Conservation (phyloP, 2,113 vertebrate genomes). For the Paraplagusia blochii region DNA sequence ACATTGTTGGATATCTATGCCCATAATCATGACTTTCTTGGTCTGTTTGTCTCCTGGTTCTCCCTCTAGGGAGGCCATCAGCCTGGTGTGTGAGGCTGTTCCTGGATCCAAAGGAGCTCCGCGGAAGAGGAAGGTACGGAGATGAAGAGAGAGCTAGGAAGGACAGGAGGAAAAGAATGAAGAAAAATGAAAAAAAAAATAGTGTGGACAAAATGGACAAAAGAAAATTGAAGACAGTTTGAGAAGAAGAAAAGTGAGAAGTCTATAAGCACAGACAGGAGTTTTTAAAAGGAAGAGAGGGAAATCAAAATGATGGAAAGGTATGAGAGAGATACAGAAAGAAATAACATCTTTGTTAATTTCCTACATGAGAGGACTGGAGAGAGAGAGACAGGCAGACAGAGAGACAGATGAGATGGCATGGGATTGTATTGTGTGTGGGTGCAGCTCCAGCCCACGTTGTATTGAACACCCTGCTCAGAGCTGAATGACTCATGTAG, state of each 20-base stretch:
- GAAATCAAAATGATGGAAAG: conserved; percentile 29
- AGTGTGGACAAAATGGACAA: conserved; percentile 30
- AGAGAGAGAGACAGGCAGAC: conserved; percentile 26
- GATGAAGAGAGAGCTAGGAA: conserved; percentile 10
- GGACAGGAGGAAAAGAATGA: conserved; percentile 12
- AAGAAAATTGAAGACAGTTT: conserved; percentile 16
- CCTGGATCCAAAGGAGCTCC: conserved; percentile 91
- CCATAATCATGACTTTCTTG: conserved; percentile 24
- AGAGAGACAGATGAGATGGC: conserved; percentile 51
- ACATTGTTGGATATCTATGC: no score
- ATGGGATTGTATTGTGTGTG: conserved; percentile 65
- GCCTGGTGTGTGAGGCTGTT: conserved; percentile 91
- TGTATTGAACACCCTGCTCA: conserved; percentile 70
- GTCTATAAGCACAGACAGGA: conserved; percentile 33
- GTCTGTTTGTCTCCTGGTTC: conserved; percentile 16
- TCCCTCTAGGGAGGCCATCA: conserved; percentile 90
- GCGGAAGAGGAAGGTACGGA: conserved; percentile 93
- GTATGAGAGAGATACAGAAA: no score
- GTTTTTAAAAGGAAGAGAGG: conserved; percentile 17
- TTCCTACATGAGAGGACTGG: background rate
- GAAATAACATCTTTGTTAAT: no score
- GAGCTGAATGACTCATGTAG: conserved; percentile 79
- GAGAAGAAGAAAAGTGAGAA: conserved; percentile 36
- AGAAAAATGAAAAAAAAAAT: conserved; percentile 6
- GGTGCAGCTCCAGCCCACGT: conserved; percentile 72